These are phyloP conservation scores for Naso thynnoides DNA, from an alignment of 2,797 vertebrate genomes.

Conservation along the genomic window DNA sequence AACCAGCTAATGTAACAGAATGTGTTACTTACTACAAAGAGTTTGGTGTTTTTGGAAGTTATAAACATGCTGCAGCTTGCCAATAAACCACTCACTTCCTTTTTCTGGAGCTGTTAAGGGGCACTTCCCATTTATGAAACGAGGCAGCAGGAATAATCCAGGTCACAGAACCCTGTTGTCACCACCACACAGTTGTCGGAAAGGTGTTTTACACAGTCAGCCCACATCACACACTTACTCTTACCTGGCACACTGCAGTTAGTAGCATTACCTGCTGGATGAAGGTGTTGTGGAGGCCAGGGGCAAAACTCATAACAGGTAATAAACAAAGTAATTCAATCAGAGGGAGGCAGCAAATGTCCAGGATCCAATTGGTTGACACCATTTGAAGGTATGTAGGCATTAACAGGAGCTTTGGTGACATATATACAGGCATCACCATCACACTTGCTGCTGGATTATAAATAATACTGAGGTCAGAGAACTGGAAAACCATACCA, in stretches of 20 bases:
- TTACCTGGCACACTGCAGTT: conserved; percentile 4
- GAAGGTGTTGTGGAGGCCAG: conserved; percentile 20
- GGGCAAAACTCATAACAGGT: conserved; percentile 47
- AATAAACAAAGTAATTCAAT: conserved; percentile 57
- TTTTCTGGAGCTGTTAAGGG: no score
- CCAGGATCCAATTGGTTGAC: conserved; percentile 50
- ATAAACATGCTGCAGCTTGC: conserved; percentile 1
- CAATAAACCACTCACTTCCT: not conserved
- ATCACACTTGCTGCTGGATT: not conserved
- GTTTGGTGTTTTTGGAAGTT: not conserved
- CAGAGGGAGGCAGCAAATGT: conserved; percentile 45
- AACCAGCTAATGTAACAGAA: not conserved
- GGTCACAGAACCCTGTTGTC: conserved; percentile 5
- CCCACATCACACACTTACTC: not conserved
- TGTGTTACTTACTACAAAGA: not conserved
- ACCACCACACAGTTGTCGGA: not conserved
- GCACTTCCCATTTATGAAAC: not conserved
- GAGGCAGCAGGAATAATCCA: not conserved
- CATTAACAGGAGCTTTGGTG: conserved; percentile 19
- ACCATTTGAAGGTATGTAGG: conserved; percentile 32
- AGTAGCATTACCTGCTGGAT: conserved; percentile 28
- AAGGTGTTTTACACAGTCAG: not conserved
- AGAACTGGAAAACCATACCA: conserved; percentile 2
- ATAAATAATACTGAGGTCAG: conserved; percentile 21
- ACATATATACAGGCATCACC: not conserved